Evolutionary conservation across 1,140 invertebrate species (phyloP).

Genomic region (Drosophila mojavensis): DNA sequence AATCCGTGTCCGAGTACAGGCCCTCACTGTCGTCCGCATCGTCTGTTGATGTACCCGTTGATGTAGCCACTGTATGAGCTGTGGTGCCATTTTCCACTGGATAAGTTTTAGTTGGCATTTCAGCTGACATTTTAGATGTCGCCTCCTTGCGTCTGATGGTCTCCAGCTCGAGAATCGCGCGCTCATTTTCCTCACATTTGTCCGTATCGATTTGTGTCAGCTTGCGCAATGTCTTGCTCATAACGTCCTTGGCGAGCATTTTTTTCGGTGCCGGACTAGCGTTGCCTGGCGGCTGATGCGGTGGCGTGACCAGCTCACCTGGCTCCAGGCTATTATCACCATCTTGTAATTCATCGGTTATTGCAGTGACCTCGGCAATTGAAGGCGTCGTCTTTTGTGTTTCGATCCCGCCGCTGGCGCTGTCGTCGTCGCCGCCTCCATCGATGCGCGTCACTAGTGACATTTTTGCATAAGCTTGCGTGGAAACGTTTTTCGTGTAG

Average conservation of each 20-base stretch:
- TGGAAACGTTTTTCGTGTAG: constrained; percentile 34
- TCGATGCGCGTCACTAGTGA: constrained; percentile 21
- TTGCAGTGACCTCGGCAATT: constrained; percentile 16
- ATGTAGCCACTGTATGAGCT: not conserved
- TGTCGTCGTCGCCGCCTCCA: not conserved
- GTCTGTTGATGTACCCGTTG: not conserved
- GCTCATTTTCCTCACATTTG: constrained; percentile 18
- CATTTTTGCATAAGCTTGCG: constrained; percentile 39
- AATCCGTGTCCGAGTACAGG: constrained; percentile 71
- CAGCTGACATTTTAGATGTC: not conserved
- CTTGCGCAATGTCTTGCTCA: constrained; percentile 61
- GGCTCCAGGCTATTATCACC: constrained; percentile 75
- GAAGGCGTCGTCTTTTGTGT: not conserved
- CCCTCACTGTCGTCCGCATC: constrained; percentile 69
- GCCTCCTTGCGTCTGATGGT: constrained; percentile 41
- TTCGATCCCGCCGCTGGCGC: not conserved
- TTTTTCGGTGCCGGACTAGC: constrained; percentile 50
- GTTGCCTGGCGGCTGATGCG: constrained; percentile 45
- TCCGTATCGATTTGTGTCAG: constrained; percentile 50
- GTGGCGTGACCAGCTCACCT: constrained; percentile 77
- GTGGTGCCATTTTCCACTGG: constrained; percentile 37
- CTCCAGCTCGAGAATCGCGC: constrained; percentile 31
- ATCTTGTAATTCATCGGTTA: constrained; percentile 57
- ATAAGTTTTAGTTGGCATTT: not conserved
- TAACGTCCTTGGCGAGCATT: constrained; percentile 51